phyloP scores from a whole-genome alignment of 2,113 vertebrate genomes.

The Ictidomys tridecemlineatus region DNA sequence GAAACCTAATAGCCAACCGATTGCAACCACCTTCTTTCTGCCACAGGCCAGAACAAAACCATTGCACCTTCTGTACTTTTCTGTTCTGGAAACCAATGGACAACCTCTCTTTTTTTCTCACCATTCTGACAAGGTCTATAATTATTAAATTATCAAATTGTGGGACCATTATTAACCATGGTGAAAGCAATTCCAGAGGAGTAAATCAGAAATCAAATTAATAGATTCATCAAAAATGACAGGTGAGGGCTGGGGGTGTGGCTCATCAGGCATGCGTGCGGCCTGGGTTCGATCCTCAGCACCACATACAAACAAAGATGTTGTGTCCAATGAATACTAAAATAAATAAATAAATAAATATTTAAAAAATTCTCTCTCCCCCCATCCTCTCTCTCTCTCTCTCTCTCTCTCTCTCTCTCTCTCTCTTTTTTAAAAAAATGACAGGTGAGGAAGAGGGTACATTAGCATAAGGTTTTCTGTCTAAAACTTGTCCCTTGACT shows the following conservation, averaged over 20 bases:
- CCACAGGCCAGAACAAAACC: background rate
- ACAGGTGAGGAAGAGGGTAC: background rate
- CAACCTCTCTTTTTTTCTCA: background rate
- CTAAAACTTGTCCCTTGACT: background rate
- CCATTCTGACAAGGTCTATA: background rate
- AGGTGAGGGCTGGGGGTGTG: no score
- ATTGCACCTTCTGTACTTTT: background rate
- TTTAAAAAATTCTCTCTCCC: no score
- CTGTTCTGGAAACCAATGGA: background rate
- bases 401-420: no score
- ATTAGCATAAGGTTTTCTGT: background rate
- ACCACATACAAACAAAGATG: no score
- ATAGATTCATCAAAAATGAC: background rate
- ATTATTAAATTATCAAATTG: background rate
- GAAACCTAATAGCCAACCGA: background rate
- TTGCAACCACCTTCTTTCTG: conserved; percentile 20
- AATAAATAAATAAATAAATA: no score
- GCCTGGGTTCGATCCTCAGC: no score
- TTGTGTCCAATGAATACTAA: no score
- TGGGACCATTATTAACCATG: background rate
- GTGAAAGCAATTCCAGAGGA: background rate
- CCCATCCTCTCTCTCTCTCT: no score
- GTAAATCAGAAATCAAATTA: background rate
- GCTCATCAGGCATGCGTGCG: no score
- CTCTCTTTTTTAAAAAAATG: no score